Conservation (phyloP, 2,888 invertebrate species). For the Lamproptera curius region DNA sequence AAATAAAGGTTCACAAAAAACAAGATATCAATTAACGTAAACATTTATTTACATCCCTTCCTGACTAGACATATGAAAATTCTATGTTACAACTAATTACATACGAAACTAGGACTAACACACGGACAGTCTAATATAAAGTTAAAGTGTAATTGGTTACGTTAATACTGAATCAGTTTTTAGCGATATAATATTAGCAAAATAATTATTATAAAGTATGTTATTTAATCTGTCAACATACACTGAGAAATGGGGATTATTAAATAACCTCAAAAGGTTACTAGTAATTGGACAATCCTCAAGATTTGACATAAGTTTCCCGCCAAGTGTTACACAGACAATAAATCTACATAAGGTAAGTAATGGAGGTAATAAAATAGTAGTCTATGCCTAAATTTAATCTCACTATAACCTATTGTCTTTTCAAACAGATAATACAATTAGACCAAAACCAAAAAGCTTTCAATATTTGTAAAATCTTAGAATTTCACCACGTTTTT, state of each 20-base stretch:
- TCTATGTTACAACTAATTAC: constrained; percentile 8
- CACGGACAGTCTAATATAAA: constrained; percentile 3
- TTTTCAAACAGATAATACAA: no score
- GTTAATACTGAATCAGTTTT: constrained; percentile 23
- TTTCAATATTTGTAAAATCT: no score
- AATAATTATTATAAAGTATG: no score
- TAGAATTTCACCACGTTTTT: no score
- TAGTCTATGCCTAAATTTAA: constrained; percentile 8
- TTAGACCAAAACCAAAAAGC: no score
- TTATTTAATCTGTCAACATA: no score
- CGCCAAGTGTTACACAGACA: neutral
- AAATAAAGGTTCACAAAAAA: no score
- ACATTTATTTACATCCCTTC: constrained; percentile 24
- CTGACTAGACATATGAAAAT: constrained; percentile 27
- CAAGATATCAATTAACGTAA: neutral
- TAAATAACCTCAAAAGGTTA: neutral
- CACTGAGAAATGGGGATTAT: no score
- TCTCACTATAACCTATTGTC: constrained; percentile 17
- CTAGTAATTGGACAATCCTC: neutral
- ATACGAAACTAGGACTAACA: constrained; percentile 1
- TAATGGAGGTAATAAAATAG: constrained; percentile 17
- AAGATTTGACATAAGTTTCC: neutral
- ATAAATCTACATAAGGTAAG: neutral
- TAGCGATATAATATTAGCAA: neutral
- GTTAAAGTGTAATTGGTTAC: constrained; percentile 25